phyloP scores from a whole-genome alignment of 2,113 vertebrate species.

The Ptilorrhoa leucosticta region DNA sequence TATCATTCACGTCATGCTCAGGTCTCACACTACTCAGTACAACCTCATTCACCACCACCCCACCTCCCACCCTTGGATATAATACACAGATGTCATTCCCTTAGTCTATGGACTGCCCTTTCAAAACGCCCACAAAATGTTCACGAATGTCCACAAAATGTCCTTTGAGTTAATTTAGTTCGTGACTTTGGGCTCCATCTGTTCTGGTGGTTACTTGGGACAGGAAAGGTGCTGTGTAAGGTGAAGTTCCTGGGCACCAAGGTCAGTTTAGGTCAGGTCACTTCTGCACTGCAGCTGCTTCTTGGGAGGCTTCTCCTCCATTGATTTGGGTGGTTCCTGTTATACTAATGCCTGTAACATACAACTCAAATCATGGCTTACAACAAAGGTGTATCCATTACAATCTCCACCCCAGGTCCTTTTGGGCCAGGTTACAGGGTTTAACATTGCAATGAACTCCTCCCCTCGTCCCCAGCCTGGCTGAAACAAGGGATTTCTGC shows the following conservation, averaged over 20 bases:
- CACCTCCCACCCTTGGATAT: background rate
- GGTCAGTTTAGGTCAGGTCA: background rate
- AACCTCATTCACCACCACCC: background rate
- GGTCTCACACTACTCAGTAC: background rate
- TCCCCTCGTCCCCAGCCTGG: background rate
- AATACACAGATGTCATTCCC: background rate
- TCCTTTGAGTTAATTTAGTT: background rate
- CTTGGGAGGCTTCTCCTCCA: background rate
- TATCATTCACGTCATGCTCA: background rate
- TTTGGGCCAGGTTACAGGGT: background rate
- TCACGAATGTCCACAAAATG: background rate
- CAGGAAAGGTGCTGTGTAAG: background rate
- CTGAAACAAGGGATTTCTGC: background rate
- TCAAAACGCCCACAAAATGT: background rate
- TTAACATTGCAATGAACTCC: background rate
- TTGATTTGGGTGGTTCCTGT: background rate
- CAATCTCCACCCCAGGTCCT: background rate
- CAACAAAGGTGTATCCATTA: background rate
- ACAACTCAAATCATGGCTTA: background rate
- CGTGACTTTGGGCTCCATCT: background rate
- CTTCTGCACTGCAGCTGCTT: background rate
- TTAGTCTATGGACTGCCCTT: background rate
- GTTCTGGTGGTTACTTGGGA: background rate
- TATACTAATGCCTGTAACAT: background rate
- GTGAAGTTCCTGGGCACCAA: background rate